phyloP scores from a whole-genome alignment of 2,113 vertebrate genomes.

The Mus spicilegus region DNA sequence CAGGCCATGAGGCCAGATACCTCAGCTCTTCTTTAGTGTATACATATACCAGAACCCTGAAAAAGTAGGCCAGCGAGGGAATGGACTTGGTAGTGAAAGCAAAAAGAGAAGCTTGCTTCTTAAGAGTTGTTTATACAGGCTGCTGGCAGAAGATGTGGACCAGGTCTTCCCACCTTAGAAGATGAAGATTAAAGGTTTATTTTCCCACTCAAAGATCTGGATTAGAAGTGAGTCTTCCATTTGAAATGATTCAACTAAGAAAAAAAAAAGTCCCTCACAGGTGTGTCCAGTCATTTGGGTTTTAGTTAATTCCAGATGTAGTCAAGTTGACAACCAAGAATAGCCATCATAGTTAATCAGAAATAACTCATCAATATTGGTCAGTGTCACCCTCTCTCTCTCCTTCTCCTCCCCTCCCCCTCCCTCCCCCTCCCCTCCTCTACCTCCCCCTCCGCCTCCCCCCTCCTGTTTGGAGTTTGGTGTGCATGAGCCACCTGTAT shows the following conservation, averaged over 20 bases:
- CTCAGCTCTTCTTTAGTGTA: background rate
- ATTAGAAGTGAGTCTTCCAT: background rate
- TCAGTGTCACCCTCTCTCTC: background rate
- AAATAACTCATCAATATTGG: conserved; percentile 22
- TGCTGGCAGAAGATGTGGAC: background rate
- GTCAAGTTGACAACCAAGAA: background rate
- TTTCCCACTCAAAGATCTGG: background rate
- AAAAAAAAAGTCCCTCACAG: background rate
- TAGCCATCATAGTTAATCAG: background rate
- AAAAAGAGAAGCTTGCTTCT: background rate
- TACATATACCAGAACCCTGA: background rate
- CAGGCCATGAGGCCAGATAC: background rate
- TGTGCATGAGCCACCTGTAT: too few species aligned
- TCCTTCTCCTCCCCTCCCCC: background rate
- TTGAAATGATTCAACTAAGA: conserved; percentile 11
- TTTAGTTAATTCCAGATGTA: background rate
- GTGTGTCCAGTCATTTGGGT: background rate
- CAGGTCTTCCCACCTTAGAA: background rate
- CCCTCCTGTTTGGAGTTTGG: background rate
- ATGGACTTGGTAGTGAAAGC: background rate
- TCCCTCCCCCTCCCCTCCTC: background rate
- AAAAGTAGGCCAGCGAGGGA: background rate
- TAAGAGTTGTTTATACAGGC: background rate
- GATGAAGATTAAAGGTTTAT: background rate
- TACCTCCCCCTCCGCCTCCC: too few species aligned